Evolutionary conservation across 2,113 vertebrate genomes (phyloP).

Genomic region (Podarcis cretensis): DNA sequence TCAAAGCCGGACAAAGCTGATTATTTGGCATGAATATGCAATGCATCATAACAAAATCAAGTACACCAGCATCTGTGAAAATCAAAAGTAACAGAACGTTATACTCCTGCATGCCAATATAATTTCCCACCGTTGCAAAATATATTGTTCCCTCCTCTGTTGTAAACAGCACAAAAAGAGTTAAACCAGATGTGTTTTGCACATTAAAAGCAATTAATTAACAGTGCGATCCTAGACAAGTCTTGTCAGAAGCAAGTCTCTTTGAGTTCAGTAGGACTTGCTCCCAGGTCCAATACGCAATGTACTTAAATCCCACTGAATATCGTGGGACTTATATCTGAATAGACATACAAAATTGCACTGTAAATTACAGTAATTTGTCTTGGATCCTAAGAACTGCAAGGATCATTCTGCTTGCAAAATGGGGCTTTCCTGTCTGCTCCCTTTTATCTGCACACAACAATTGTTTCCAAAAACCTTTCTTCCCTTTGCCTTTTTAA

Average conservation of each 20-base stretch:
- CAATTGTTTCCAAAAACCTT: not conserved
- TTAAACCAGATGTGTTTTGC: not conserved
- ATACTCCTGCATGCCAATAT: slow-evolving; percentile 25
- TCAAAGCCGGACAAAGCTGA: slow-evolving; percentile 90
- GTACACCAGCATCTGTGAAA: slow-evolving; percentile 87
- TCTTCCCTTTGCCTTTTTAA: not conserved
- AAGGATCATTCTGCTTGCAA: not conserved
- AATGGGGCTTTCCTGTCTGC: not conserved
- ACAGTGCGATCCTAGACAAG: too few relatives aligned
- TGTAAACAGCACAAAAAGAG: not conserved
- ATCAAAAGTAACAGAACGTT: slow-evolving; percentile 54
- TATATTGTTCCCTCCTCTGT: not conserved
- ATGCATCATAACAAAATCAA: slow-evolving; percentile 97
- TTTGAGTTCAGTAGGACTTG: not conserved
- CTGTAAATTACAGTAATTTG: too few relatives aligned
- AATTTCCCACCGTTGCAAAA: slow-evolving; percentile 17
- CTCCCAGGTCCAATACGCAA: too few relatives aligned
- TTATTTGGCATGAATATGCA: slow-evolving; percentile 95
- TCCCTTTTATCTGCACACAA: not conserved
- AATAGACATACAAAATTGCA: too few relatives aligned
- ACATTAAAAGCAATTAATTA: not conserved
- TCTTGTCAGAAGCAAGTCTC: too few relatives aligned
- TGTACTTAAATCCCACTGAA: too few relatives aligned
- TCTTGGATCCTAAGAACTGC: too few relatives aligned
- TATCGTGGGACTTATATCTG: too few relatives aligned